Percentiles rank a stretch among this genome's conserved stretches.
Conservation (phyloP, 2,888 invertebrate genomes). For the Nephrotoma guestfalica region DNA sequence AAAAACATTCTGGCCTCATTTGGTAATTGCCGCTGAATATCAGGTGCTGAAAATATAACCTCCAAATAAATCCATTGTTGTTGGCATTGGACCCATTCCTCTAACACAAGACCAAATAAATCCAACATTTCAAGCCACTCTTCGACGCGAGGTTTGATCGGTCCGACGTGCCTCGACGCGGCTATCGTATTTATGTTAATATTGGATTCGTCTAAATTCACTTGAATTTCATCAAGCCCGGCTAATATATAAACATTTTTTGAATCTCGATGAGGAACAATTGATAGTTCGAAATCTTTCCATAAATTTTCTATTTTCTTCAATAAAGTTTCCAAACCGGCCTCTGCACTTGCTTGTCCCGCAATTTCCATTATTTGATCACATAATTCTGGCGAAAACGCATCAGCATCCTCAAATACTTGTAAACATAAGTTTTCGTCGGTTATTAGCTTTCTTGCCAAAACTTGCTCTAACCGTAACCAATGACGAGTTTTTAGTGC, state of each 20-base stretch:
- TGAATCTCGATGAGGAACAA: constrained; percentile 62
- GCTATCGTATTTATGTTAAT: constrained; percentile 77
- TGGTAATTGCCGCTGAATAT: constrained; percentile 85
- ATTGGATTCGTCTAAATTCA: constrained; percentile 68
- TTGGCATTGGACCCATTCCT: constrained; percentile 80
- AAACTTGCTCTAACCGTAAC: constrained; percentile 60
- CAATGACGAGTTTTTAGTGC: constrained; percentile 68
- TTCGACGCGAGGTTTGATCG: constrained; percentile 66
- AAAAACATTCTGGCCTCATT: constrained; percentile 77
- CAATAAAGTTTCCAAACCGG: constrained; percentile 61
- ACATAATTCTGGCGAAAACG: constrained; percentile 46
- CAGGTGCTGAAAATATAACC: constrained; percentile 87
- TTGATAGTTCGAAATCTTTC: constrained; percentile 63
- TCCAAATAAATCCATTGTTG: constrained; percentile 91
- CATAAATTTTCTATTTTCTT: constrained; percentile 75
- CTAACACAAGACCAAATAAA: constrained; percentile 66
- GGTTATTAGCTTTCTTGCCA: constrained; percentile 57
- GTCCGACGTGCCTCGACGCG: constrained; percentile 73
- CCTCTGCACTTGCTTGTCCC: constrained; percentile 77
- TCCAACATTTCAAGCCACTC: constrained; percentile 68
- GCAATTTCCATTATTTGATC: constrained; percentile 59
- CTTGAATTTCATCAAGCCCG: constrained; percentile 70
- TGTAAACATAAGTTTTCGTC: constrained; percentile 52
- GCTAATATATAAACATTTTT: constrained; percentile 76
- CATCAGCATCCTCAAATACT: constrained; percentile 54